phyloP scores from a whole-genome alignment of 2,113 vertebrate genomes.

The Syngnathus scovelli region DNA sequence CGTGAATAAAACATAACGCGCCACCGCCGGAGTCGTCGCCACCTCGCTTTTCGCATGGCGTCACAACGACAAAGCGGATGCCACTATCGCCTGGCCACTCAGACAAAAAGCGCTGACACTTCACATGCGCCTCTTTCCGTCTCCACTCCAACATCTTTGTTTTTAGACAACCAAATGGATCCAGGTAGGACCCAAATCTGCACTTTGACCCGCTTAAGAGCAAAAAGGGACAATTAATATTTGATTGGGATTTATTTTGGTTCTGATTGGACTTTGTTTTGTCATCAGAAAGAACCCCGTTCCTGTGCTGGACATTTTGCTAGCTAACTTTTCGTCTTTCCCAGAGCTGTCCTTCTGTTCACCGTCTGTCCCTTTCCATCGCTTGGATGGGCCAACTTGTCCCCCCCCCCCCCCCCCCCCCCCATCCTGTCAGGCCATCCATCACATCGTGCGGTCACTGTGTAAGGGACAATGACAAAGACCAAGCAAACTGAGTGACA shows the following conservation, averaged over 20 bases:
- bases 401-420: neutral
- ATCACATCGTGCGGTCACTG: neutral
- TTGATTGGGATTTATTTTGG: conserved; percentile 1
- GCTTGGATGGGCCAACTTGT: neutral
- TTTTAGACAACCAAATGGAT: neutral
- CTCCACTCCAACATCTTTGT: neutral
- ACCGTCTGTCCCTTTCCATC: neutral
- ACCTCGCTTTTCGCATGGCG: conserved; percentile 3
- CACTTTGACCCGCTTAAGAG: neutral
- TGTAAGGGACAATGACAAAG: neutral
- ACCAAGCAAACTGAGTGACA: neutral
- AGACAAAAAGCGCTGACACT: conserved; percentile 6
- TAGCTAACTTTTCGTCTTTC: neutral
- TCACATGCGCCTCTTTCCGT: neutral
- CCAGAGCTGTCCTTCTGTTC: neutral
- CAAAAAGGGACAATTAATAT: neutral
- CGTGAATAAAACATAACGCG: conserved; percentile 6
- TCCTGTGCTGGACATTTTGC: too few relatives aligned
- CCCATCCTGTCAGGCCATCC: neutral
- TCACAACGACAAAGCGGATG: neutral
- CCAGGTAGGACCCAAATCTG: neutral
- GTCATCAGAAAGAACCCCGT: neutral
- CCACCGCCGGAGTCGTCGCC: neutral
- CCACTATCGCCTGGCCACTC: conserved; percentile 4
- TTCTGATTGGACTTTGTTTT: neutral